These are phyloP conservation scores for Anabas testudineus DNA, from an alignment of 2,797 vertebrate genomes.

Conservation along the genomic window DNA sequence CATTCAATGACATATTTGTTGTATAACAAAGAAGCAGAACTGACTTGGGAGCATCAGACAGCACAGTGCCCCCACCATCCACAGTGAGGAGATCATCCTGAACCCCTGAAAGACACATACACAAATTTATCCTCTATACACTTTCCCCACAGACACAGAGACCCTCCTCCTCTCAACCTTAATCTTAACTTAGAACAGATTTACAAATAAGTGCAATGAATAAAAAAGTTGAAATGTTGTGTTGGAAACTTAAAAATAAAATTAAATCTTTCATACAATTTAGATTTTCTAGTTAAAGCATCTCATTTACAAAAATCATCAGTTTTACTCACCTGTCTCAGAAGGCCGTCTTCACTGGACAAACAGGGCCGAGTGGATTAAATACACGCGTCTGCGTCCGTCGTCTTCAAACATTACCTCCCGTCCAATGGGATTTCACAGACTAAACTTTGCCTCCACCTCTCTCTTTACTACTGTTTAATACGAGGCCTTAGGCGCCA, in stretches of 20 bases:
- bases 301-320: neutral
- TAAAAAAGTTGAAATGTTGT: no score
- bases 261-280: rapidly evolving
- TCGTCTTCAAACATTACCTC: conserved; percentile 31
- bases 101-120: conserved; percentile 55
- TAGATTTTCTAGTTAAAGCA: neutral
- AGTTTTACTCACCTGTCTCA: conserved; percentile 69
- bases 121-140: no score
- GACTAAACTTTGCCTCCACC: conserved; percentile 52
- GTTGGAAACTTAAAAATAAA: no score
- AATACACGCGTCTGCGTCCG: conserved; percentile 66
- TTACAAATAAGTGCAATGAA: no score
- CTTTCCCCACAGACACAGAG: no score
- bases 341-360: conserved; percentile 60
- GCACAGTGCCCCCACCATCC: conserved; percentile 66
- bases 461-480: conserved; percentile 62
- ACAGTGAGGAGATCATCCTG: conserved; percentile 73
- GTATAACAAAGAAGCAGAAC: conserved; percentile 10
- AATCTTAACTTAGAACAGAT: no score
- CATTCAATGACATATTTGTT: neutral
- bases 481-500: conserved; percentile 74
- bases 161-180: no score
- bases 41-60: conserved; percentile 76
- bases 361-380: conserved; percentile 56
- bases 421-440: conserved; percentile 65